A percentile compares a stretch with the other conserved stretches of the same genome.
phyloP scores from a whole-genome alignment of 2,113 vertebrate genomes.

The Empidonax alnorum region DNA sequence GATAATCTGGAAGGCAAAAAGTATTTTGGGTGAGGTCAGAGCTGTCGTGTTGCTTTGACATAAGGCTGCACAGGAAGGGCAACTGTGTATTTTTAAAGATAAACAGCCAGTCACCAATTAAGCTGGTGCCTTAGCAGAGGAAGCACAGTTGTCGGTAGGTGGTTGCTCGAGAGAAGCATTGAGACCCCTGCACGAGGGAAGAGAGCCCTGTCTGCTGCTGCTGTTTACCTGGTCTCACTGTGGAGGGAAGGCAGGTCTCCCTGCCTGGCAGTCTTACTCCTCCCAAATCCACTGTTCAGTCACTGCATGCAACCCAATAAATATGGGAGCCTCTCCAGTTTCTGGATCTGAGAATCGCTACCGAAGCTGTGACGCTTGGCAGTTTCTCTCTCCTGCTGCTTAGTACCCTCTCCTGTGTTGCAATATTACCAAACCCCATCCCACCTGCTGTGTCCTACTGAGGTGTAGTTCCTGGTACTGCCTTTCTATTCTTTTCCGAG shows the following conservation, averaged over 20 bases:
- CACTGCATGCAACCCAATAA: not conserved
- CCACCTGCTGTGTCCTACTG: not conserved
- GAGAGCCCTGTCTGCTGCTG: not conserved
- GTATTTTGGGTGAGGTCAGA: not conserved
- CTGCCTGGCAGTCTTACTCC: not conserved
- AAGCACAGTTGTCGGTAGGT: not conserved
- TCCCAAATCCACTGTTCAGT: not conserved
- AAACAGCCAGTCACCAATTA: not conserved
- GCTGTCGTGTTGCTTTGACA: not conserved
- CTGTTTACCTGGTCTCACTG: not conserved
- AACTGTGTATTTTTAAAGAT: not conserved
- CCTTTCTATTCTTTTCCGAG: not conserved
- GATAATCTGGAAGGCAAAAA: not conserved
- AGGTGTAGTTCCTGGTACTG: not conserved
- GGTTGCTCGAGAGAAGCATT: not conserved
- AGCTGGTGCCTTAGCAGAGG: not conserved
- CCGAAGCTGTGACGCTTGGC: fast-evolving
- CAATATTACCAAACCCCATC: not conserved
- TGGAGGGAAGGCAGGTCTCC: not conserved
- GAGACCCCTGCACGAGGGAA: not conserved
- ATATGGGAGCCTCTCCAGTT: fast-evolving
- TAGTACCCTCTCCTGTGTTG: not conserved
- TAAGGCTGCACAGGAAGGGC: not conserved
- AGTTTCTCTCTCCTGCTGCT: not conserved
- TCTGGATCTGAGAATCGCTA: not conserved